Percentiles rank a stretch among this genome's conserved stretches.
Evolutionary conservation across 1,140 invertebrate genomes (phyloP).

Genomic region (Bacillus rossius): DNA sequence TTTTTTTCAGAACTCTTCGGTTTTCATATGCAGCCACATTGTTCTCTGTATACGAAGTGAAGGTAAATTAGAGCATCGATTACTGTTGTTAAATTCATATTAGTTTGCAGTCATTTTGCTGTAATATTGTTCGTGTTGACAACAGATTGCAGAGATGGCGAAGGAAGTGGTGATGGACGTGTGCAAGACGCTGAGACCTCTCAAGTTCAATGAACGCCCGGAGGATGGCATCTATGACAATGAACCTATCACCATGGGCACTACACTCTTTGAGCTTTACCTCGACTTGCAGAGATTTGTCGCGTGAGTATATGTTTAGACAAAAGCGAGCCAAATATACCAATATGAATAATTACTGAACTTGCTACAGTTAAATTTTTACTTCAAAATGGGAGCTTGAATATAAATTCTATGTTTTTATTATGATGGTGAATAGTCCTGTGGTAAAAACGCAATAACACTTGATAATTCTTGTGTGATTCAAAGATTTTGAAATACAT

Average conservation of each 20-base stretch:
- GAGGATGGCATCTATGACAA: slow-evolving; percentile 27
- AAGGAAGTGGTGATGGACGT: slow-evolving; percentile 64
- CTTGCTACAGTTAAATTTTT: no score
- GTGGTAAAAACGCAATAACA: no score
- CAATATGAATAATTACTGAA: no score
- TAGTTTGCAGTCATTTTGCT: not conserved
- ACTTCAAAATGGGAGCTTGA: no score
- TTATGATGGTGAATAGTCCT: no score
- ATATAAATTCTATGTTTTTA: no score
- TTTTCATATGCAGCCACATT: slow-evolving; percentile 63
- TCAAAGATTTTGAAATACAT: no score
- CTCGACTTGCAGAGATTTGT: slow-evolving; percentile 80
- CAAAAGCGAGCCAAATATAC: no score
- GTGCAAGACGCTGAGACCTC: slow-evolving; percentile 64
- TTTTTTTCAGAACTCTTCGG: slow-evolving; percentile 55
- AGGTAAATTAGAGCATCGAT: slow-evolving; percentile 44
- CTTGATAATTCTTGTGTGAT: no score
- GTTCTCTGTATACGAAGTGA: slow-evolving; percentile 71
- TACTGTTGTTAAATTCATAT: not conserved
- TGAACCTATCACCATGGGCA: slow-evolving; percentile 69
- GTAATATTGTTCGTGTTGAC: slow-evolving; percentile 13
- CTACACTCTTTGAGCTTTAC: slow-evolving; percentile 87
- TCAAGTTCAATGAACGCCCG: slow-evolving; percentile 9
- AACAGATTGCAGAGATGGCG: slow-evolving; percentile 56
- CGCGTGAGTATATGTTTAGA: slow-evolving; percentile 43